Conservation (phyloP, 2,113 vertebrate genomes). For the Pygoscelis antarcticus region DNA sequence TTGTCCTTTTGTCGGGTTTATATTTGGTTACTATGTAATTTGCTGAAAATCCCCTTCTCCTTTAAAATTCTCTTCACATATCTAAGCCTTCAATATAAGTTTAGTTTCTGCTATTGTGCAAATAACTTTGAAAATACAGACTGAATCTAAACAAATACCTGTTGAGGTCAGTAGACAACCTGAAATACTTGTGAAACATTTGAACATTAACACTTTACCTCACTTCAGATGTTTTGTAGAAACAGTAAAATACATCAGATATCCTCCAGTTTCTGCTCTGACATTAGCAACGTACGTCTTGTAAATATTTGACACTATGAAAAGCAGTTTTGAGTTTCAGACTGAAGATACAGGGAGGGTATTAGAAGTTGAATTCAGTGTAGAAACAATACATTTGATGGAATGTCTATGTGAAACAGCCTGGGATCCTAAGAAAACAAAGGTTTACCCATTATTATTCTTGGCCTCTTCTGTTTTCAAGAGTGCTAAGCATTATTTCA, state of each 20-base stretch:
- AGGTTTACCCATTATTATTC: neutral
- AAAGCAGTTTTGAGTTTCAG: neutral
- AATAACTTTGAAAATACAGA: neutral
- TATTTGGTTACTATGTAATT: neutral
- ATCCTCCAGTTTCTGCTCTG: neutral
- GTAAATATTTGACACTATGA: neutral
- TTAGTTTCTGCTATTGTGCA: neutral
- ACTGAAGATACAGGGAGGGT: neutral
- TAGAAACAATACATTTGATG: neutral
- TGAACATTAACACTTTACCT: neutral
- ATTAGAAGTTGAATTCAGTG: neutral
- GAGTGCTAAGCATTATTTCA: neutral
- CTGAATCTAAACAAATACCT: neutral
- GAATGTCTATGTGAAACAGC: neutral
- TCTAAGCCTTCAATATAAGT: neutral
- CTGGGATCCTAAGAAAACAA: neutral
- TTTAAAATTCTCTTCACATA: neutral
- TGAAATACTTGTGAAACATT: neutral
- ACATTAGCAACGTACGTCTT: rapidly evolving
- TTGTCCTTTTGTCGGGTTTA: neutral
- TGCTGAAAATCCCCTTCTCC: neutral
- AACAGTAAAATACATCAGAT: neutral
- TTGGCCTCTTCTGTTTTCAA: neutral
- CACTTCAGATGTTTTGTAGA: neutral
- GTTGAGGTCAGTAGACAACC: neutral